A percentile compares a stretch with the other conserved stretches of the same genome.
phyloP scores from a whole-genome alignment of 1,140 invertebrate genomes.

The Drosophila teissieri region DNA sequence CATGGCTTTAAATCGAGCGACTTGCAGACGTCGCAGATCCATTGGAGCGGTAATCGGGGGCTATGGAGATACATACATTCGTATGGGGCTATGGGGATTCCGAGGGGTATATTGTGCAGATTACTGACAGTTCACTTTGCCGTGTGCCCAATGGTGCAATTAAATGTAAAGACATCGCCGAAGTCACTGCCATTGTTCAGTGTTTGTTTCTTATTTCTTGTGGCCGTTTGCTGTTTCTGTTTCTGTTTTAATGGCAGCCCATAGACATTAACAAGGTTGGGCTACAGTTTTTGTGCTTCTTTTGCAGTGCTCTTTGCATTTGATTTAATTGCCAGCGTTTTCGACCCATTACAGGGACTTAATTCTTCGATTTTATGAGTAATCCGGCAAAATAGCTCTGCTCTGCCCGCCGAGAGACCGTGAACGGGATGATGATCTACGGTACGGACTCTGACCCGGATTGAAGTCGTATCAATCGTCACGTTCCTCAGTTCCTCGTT shows the following conservation, averaged over 20 bases:
- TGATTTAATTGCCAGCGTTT: constrained; percentile 48
- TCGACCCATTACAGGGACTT: constrained; percentile 20
- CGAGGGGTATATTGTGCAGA: neutral
- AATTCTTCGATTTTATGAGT: constrained; percentile 24
- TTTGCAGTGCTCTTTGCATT: neutral
- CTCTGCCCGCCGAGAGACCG: constrained; percentile 13
- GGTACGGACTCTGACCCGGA: constrained; percentile 23
- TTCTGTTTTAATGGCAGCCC: constrained; percentile 51
- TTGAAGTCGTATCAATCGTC: constrained; percentile 27
- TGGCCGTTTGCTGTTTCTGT: constrained; percentile 5
- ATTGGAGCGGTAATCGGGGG: neutral
- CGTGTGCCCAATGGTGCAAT: constrained; percentile 54
- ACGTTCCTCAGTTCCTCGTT: constrained; percentile 32
- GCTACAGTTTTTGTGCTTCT: neutral
- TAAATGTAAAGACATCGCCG: constrained; percentile 57
- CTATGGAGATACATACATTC: neutral
- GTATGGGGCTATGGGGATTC: neutral
- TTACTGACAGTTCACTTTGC: constrained; percentile 38
- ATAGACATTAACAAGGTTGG: constrained; percentile 63
- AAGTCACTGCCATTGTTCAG: constrained; percentile 35
- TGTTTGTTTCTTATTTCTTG: constrained; percentile 29
- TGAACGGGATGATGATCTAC: constrained; percentile 23
- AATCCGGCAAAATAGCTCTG: neutral
- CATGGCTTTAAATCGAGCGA: constrained; percentile 29
- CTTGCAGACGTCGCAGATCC: neutral